Percentiles rank a stretch among this genome's conserved stretches.
These are phyloP conservation scores for Aphidius ervi DNA, from an alignment of 1,140 invertebrate genomes.

Conservation along the genomic window DNA sequence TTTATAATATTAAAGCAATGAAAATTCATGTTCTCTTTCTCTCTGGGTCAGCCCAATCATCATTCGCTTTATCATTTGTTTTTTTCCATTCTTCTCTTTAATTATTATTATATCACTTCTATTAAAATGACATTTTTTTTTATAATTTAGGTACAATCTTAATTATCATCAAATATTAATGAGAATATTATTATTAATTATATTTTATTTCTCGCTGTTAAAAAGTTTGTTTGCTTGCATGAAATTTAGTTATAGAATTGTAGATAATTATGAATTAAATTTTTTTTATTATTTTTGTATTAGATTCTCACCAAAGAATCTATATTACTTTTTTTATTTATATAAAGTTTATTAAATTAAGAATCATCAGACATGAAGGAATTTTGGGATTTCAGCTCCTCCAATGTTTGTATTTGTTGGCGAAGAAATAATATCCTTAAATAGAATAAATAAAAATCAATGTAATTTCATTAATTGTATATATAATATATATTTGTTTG, in stretches of 20 bases:
- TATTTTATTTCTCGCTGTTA: conserved; percentile 30
- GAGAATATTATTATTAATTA: conserved; percentile 55
- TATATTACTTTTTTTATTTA: conserved; percentile 38
- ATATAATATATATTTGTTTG: background rate
- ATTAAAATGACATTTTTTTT: conserved; percentile 40
- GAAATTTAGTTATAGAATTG: conserved; percentile 50
- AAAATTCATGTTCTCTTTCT: conserved; percentile 32
- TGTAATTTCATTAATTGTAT: background rate
- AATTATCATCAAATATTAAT: conserved; percentile 54
- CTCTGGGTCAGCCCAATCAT: conserved; percentile 47
- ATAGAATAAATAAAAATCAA: conserved; percentile 26
- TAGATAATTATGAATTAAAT: conserved; percentile 44
- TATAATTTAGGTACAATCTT: conserved; percentile 56
- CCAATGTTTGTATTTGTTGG: conserved; percentile 82
- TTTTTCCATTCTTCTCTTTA: conserved; percentile 23
- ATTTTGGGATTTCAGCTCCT: conserved; percentile 89
- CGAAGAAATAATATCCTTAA: conserved; percentile 84
- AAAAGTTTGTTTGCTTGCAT: conserved; percentile 33
- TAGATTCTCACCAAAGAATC: no score
- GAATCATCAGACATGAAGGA: conserved; percentile 81
- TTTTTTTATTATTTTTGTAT: conserved; percentile 43
- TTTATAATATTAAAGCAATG: conserved; percentile 6
- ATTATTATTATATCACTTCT: conserved; percentile 48
- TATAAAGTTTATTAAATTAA: conserved; percentile 57
- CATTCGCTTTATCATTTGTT: conserved; percentile 23